Evolutionary conservation across 2,888 invertebrate species (phyloP).

Genomic region (Chloroclystis v-ata): DNA sequence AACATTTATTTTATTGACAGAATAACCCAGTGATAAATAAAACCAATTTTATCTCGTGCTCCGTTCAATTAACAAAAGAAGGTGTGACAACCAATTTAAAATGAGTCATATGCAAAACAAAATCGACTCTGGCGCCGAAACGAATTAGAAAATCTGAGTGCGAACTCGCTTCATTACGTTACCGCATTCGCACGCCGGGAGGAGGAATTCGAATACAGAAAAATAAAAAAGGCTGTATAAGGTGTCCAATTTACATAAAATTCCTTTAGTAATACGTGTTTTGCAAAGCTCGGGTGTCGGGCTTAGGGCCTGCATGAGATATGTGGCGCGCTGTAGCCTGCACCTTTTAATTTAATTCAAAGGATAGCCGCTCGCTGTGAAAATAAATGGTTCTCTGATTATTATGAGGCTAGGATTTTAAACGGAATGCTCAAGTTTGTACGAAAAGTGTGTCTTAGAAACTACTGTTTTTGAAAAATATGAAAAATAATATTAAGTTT

Average conservation of each 20-base stretch:
- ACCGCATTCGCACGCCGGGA: constrained; percentile 45
- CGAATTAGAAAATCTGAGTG: constrained; percentile 24
- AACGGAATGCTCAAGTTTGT: background rate
- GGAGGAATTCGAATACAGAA: constrained; percentile 37
- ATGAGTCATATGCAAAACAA: constrained; percentile 21
- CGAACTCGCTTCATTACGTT: constrained; percentile 34
- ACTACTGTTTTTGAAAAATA: too few species aligned
- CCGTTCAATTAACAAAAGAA: constrained; percentile 13
- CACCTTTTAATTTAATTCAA: constrained; percentile 65
- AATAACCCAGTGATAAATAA: background rate
- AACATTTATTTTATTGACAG: background rate
- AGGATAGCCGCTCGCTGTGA: constrained; percentile 48
- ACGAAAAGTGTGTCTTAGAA: background rate
- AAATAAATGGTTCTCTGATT: constrained; percentile 59
- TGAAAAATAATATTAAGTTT: too few species aligned
- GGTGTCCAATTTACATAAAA: constrained; percentile 64
- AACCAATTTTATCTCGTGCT: background rate
- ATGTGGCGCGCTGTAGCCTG: constrained; percentile 45
- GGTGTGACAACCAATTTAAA: constrained; percentile 21
- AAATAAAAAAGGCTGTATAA: constrained; percentile 44
- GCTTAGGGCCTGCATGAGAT: constrained; percentile 43
- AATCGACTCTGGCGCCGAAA: constrained; percentile 26
- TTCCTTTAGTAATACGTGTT: constrained; percentile 45
- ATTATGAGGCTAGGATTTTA: constrained; percentile 56
- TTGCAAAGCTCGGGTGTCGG: constrained; percentile 20